Percentiles rank a stretch among this genome's conserved stretches.
Evolutionary conservation across 2,888 invertebrate genomes (phyloP).

Genomic region (Torymus auratus): DNA sequence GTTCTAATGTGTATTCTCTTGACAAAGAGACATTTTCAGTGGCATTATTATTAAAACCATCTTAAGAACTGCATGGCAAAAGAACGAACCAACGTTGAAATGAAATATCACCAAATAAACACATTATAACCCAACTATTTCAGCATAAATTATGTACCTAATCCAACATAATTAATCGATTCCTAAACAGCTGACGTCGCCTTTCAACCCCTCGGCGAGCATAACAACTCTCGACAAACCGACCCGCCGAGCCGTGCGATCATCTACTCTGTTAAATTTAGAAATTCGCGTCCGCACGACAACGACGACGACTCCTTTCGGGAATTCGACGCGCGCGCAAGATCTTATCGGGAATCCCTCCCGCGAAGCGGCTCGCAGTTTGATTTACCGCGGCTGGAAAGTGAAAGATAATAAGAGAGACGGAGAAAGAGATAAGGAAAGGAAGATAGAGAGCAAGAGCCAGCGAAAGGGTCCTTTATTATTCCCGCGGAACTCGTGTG

Average conservation of each 20-base stretch:
- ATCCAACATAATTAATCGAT: no score
- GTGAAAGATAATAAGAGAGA: conserved; percentile 41
- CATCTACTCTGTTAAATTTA: conserved; percentile 21
- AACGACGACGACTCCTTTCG: conserved; percentile 48
- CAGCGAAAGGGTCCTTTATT: conserved; percentile 35
- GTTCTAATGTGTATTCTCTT: no score
- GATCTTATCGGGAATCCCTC: conserved; percentile 67
- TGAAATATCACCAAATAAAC: no score
- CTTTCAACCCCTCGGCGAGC: neutral
- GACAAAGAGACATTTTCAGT: no score
- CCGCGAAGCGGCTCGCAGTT: conserved; percentile 65
- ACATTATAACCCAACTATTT: no score
- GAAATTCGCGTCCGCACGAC: neutral
- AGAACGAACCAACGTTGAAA: no score
- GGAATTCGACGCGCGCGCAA: conserved; percentile 63
- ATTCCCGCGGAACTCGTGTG: conserved; percentile 35
- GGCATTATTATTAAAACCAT: no score
- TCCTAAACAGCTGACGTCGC: no score
- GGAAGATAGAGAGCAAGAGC: conserved; percentile 27
- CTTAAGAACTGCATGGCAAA: no score
- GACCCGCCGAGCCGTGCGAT: neutral
- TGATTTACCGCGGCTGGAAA: conserved; percentile 65
- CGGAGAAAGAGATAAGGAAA: conserved; percentile 32
- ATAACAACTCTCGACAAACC: neutral
- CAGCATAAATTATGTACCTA: no score